phyloP scores from a whole-genome alignment of 2,888 invertebrate species.

The Pseudococcus jackbeardsleyi region DNA sequence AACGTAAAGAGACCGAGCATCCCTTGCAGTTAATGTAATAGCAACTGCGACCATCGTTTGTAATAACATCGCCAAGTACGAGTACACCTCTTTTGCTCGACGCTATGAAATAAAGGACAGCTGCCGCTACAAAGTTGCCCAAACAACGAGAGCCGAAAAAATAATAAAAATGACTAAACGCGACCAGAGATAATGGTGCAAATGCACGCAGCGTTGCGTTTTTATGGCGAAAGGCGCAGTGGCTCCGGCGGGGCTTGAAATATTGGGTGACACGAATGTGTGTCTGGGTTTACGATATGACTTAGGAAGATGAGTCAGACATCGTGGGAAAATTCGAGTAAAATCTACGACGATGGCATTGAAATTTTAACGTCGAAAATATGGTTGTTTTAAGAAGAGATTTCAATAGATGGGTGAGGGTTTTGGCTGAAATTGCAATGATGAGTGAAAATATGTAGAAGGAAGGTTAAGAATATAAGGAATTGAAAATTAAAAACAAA shows the following conservation, averaged over 20 bases:
- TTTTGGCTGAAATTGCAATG: no score
- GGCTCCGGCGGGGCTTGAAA: neutral
- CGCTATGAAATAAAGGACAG: conserved; percentile 36
- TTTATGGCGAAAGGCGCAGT: neutral
- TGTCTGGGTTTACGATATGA: neutral
- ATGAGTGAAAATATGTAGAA: no score
- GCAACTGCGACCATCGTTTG: conserved; percentile 48
- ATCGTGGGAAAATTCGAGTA: neutral
- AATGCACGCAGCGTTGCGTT: conserved; percentile 27
- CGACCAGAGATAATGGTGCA: conserved; percentile 23
- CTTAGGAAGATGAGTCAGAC: neutral
- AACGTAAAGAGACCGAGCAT: neutral
- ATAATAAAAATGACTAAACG: conserved; percentile 28
- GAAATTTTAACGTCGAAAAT: neutral
- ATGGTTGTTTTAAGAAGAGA: neutral
- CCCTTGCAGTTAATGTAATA: conserved; percentile 27
- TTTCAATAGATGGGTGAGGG: no score
- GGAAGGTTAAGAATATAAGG: no score
- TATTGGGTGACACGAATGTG: neutral
- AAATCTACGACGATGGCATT: neutral
- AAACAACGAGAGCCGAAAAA: neutral
- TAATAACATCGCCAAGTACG: conserved; percentile 46
- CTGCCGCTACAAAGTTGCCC: conserved; percentile 7
- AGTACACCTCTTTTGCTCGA: neutral
- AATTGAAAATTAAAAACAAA: no score